phyloP scores from a whole-genome alignment of 2,113 vertebrate genomes.

The Nothocercus julius region DNA sequence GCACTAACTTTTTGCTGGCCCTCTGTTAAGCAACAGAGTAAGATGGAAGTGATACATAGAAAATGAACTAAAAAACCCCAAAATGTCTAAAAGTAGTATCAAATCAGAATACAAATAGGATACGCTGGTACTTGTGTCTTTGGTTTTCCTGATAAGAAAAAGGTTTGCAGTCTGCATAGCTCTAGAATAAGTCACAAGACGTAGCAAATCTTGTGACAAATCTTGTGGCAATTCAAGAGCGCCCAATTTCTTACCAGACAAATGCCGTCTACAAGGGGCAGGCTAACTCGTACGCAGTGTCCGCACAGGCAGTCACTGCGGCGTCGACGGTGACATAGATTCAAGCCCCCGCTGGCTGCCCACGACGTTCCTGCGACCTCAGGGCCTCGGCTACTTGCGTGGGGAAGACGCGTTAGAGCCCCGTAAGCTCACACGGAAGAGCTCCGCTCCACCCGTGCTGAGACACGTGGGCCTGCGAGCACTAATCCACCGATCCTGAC shows the following conservation, averaged over 20 bases:
- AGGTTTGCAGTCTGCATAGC: neutral
- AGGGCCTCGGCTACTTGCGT: neutral
- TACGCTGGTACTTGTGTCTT: neutral
- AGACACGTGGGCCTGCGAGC: neutral
- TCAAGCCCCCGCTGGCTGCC: neutral
- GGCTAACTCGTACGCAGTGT: rapidly evolving
- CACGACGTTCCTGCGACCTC: rapidly evolving
- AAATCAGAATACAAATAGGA: neutral
- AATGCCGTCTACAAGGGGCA: rapidly evolving
- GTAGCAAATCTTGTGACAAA: no score
- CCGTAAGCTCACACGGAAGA: neutral
- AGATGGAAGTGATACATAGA: neutral
- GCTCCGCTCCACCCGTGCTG: neutral
- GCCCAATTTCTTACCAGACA: neutral
- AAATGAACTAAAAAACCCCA: neutral
- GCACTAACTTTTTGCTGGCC: neutral
- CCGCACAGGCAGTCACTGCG: rapidly evolving
- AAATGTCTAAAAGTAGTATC: neutral
- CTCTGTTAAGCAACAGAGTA: neutral
- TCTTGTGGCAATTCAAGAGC: no score
- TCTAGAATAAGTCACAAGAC: neutral
- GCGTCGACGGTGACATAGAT: rapidly evolving
- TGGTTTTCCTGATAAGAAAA: neutral
- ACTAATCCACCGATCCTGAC: neutral
- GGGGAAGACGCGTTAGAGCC: rapidly evolving